Percentiles rank a stretch among this genome's conserved stretches.
Conservation (phyloP, 2,888 invertebrate genomes). For the Adelphocoris suturalis region DNA sequence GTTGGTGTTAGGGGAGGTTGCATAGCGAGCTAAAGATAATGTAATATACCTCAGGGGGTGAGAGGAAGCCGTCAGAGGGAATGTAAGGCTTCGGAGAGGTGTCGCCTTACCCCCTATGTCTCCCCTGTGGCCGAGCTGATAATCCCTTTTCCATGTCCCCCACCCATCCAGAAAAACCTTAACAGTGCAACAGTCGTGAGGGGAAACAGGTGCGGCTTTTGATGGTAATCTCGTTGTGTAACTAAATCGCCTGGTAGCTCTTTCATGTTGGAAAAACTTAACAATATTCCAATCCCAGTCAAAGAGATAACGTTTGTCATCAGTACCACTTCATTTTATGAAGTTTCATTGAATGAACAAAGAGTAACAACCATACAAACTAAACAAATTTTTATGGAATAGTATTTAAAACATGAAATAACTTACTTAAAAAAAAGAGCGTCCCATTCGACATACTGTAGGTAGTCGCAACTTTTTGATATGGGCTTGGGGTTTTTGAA, state of each 20-base stretch:
- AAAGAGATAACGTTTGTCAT: no score
- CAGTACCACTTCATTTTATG: no score
- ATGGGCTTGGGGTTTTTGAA: no score
- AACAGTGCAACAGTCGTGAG: constrained; percentile 21
- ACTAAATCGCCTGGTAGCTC: constrained; percentile 11
- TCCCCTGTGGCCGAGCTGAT: constrained; percentile 3
- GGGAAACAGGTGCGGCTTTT: background rate
- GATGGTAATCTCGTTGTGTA: background rate
- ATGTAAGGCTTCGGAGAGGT: constrained; percentile 52
- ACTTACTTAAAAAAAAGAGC: no score
- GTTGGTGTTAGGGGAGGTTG: background rate
- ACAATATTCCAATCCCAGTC: no score
- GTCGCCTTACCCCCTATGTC: constrained; percentile 47
- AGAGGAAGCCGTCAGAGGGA: background rate
- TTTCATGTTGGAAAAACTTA: background rate
- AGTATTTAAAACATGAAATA: no score
- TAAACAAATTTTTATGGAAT: no score
- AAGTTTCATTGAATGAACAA: no score
- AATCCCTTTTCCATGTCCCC: constrained; percentile 1
- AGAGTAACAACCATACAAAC: no score
- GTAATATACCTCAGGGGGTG: constrained; percentile 42
- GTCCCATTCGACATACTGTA: no score
- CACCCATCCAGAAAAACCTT: background rate
- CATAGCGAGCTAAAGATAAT: constrained; percentile 58
- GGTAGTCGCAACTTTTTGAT: no score